Evolutionary conservation across 2,113 vertebrate genomes (phyloP), one percentile per base, ranked within the genome.

Genomic region (Lasiurus borealis): DNA sequence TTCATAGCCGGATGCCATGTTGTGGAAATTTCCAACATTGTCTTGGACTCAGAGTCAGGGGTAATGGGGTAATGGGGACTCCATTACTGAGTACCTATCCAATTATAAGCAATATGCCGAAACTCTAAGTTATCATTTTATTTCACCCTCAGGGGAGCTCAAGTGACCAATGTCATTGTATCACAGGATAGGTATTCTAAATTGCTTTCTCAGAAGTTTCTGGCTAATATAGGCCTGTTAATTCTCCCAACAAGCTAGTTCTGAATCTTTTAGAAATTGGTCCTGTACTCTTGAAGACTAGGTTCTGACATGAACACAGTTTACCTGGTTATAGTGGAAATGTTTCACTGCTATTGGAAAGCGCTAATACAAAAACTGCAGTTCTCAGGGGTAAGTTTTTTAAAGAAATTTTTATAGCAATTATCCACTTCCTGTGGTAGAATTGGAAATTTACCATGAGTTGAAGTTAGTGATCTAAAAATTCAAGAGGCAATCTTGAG

Each of bases 301-400:
- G 52, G 21, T 88, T 88, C 84, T 91, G 57, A 57, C 76, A 54
- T 64, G 3, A 77, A 36, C 8, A 54, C 14, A 21, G 40, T 72
- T 36, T 71, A 82, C 88, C 34, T 92, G 85, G 23, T 62, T 87
- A 48, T 15, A 72, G 25, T 29, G 62, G 90, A 76, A 57, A 57
- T 46, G 29, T 83, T 93, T 81, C 21, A 87, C 27, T 81, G 16
- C 12, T 95, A 52, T 48, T 83, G 54, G 80, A 89, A 95, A 81
- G 25, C 0, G 44, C 12, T 66, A 25, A 57, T 15, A 59, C 27
- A 57, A 90, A 31, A 57, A 31, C 25, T 40, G 52, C 19, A 36
- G 18, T 85, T 90, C 77, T 84, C 25, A 34, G 73, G 2, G 18
- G 8, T 52, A 40, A 92, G 19, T 0, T 48, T 54, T 80, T 40